Percentiles rank a stretch among this genome's conserved stretches.
Evolutionary conservation across 2,888 invertebrate genomes (phyloP).

Genomic region (Aporophyla lueneburgensis): DNA sequence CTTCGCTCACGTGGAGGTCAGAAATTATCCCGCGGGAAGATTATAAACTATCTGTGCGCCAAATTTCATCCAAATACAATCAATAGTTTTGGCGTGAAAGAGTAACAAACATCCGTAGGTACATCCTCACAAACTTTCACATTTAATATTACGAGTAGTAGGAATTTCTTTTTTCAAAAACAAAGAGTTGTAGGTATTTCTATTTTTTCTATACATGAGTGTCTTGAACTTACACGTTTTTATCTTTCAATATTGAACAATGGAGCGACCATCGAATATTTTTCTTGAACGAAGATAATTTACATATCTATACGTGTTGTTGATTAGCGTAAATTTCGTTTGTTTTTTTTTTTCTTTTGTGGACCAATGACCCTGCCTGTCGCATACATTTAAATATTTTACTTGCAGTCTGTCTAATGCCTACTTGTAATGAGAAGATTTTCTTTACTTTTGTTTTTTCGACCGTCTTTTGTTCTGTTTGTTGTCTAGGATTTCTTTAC

Average conservation of each 20-base stretch:
- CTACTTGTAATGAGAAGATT: neutral
- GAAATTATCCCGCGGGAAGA: too few relatives aligned
- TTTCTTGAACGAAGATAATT: conserved; percentile 54
- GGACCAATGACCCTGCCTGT: conserved; percentile 36
- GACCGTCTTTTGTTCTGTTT: neutral
- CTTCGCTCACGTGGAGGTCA: too few relatives aligned
- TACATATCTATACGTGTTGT: conserved; percentile 44
- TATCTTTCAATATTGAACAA: conserved; percentile 51
- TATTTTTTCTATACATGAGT: conserved; percentile 9
- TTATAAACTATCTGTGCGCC: too few relatives aligned
- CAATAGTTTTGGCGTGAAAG: too few relatives aligned
- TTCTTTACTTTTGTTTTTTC: neutral
- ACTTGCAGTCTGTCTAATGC: neutral
- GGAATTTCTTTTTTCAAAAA: conserved; percentile 2
- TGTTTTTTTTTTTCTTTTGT: conserved; percentile 8
- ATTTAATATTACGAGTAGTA: too few relatives aligned
- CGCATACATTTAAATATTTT: conserved; percentile 39
- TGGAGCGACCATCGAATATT: conserved; percentile 9
- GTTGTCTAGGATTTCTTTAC: neutral
- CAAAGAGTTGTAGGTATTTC: conserved; percentile 16
- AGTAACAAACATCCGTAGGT: too few relatives aligned
- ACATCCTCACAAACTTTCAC: too few relatives aligned
- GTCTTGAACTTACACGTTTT: conserved; percentile 32
- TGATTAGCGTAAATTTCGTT: conserved; percentile 55
- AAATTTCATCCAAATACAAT: too few relatives aligned